A percentile compares a stretch with the other conserved stretches of the same genome.
Conservation (phyloP, 2,797 vertebrate genomes). For the Pogoniulus pusillus region DNA sequence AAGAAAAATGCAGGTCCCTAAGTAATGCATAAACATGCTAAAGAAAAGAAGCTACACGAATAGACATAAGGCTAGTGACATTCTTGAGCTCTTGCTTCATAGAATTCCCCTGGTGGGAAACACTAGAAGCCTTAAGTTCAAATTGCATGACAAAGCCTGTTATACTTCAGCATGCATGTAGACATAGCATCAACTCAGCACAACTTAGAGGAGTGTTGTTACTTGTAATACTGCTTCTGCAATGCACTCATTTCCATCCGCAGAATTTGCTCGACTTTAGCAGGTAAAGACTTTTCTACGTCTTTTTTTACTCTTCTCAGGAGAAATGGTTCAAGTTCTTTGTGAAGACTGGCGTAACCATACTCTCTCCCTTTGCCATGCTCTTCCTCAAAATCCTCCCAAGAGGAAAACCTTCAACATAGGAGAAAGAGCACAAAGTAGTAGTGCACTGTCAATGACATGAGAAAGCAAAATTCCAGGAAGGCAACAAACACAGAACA, state of each 20-base stretch:
- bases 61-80: neutral
- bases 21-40: neutral
- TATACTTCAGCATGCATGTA: neutral
- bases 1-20: neutral
- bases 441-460: neutral
- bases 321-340: conserved; percentile 96
- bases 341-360: conserved; percentile 97
- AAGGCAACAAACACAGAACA: neutral
- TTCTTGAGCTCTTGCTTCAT: neutral
- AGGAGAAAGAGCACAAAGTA: neutral
- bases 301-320: conserved; percentile 97
- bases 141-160: neutral
- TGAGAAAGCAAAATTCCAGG: neutral
- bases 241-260: conserved; percentile 98
- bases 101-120: neutral
- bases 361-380: conserved; percentile 96
- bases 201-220: neutral
- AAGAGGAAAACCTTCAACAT: conserved; percentile 90
- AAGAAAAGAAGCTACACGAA: neutral
- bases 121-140: neutral
- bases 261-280: conserved; percentile 98
- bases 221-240: conserved; percentile 93
- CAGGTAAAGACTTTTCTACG: conserved; percentile 97
- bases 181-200: neutral
- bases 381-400: conserved; percentile 97